These are phyloP conservation scores for Platyscelio sp. DNA, from an alignment of 2,888 invertebrate species.

Conservation along the genomic window DNA sequence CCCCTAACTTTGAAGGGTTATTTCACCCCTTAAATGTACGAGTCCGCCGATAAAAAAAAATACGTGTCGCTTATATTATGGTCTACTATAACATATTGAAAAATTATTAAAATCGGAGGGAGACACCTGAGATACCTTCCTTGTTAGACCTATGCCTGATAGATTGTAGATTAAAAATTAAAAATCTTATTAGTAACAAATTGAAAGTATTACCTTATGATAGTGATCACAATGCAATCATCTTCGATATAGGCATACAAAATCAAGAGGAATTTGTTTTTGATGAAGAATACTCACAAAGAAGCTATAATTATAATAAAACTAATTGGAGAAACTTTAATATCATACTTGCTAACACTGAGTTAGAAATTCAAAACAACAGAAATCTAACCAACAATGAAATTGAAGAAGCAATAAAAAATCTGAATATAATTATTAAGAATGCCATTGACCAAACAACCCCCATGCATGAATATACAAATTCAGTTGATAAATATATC, in stretches of 20 bases:
- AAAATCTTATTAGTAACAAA: background rate
- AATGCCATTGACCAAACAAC: background rate
- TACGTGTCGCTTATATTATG: too few relatives aligned
- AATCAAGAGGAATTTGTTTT: background rate
- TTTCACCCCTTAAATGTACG: too few relatives aligned
- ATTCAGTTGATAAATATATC: background rate
- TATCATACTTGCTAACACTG: background rate
- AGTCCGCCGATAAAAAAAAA: too few relatives aligned
- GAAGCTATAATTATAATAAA: background rate
- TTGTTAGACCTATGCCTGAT: background rate
- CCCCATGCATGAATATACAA: background rate
- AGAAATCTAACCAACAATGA: background rate
- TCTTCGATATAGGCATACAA: background rate
- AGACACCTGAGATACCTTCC: too few relatives aligned
- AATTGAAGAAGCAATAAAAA: background rate
- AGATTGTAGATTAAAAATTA: background rate
- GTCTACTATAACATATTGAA: too few relatives aligned
- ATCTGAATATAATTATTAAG: background rate
- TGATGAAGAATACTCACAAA: background rate
- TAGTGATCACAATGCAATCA: slow-evolving; percentile 16
- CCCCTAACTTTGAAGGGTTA: too few relatives aligned
- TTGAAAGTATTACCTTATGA: background rate
- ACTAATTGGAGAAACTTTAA: background rate
- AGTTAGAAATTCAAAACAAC: background rate
- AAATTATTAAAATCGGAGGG: too few relatives aligned